Conservation (phyloP, 2,113 vertebrate species). For the Oceanites oceanicus region DNA sequence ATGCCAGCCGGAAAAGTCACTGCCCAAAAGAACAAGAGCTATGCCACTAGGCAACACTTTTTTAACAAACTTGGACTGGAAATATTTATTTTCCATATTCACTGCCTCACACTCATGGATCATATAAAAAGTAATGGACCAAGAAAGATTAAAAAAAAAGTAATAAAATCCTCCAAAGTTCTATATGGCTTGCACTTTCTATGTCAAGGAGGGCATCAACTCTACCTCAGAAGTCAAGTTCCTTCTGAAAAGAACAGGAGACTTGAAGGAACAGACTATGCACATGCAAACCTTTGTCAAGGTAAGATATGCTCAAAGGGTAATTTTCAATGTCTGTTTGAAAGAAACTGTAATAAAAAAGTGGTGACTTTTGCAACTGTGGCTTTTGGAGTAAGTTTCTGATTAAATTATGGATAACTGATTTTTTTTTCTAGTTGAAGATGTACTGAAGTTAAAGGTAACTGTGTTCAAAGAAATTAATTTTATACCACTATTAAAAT, state of each 20-base stretch:
- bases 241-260: not conserved
- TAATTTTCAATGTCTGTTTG: not conserved
- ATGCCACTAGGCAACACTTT: not conserved
- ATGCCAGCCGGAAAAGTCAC: not conserved
- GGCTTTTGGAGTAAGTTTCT: not conserved
- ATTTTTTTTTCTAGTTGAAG: not conserved
- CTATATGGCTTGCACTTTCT: not conserved
- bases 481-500: not conserved
- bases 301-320: not conserved
- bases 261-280: not conserved
- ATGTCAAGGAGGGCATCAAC: not conserved
- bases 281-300: not conserved
- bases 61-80: not conserved
- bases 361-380: not conserved
- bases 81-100: not conserved
- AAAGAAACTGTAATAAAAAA: not conserved
- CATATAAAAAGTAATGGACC: not conserved
- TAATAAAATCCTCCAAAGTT: not conserved
- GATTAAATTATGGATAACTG: not conserved
- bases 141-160: not conserved
- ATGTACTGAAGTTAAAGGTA: not conserved
- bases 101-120: rapidly evolving
- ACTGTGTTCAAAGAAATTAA: not conserved
- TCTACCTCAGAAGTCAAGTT: not conserved
- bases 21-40: not conserved